Percentiles rank a stretch among this genome's conserved stretches.
These are phyloP conservation scores for Papilio glaucus DNA, from an alignment of 1,140 invertebrate species.

Conservation along the genomic window DNA sequence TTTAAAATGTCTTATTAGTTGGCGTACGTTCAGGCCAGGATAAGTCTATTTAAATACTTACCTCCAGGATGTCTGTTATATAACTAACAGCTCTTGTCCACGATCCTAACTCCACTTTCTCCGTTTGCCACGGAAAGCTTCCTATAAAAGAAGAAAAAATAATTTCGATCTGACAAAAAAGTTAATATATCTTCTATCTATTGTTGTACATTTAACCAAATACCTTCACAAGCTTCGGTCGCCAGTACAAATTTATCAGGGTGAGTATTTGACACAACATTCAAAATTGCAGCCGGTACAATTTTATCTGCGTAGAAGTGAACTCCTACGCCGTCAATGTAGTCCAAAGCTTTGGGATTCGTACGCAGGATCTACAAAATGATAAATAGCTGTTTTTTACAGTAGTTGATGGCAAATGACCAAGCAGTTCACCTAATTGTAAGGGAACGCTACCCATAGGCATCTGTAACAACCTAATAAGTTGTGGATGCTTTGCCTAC, in stretches of 20 bases:
- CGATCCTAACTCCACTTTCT: conserved; percentile 83
- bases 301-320: conserved; percentile 91
- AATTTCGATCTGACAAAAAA: conserved; percentile 46
- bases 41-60: conserved; percentile 70
- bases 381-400: too few species aligned
- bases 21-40: too few species aligned
- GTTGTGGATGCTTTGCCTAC: too few species aligned
- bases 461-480: too few species aligned
- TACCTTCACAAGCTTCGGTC: conserved; percentile 90
- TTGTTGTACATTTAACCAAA: conserved; percentile 74
- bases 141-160: conserved; percentile 45
- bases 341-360: conserved; percentile 84
- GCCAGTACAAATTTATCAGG: conserved; percentile 90
- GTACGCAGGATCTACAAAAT: conserved; percentile 79
- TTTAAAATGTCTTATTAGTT: too few species aligned
- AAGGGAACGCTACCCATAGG: too few species aligned
- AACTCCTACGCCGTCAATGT: conserved; percentile 91
- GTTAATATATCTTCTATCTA: conserved; percentile 82
- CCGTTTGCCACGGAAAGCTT: conserved; percentile 50
- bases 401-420: too few species aligned
- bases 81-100: conserved; percentile 90
- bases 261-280: conserved; percentile 83
- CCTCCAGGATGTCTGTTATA: conserved; percentile 87
- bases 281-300: conserved; percentile 82
- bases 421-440: too few species aligned